phyloP scores from a whole-genome alignment of 2,113 vertebrate genomes.

The Etia nguti region DNA sequence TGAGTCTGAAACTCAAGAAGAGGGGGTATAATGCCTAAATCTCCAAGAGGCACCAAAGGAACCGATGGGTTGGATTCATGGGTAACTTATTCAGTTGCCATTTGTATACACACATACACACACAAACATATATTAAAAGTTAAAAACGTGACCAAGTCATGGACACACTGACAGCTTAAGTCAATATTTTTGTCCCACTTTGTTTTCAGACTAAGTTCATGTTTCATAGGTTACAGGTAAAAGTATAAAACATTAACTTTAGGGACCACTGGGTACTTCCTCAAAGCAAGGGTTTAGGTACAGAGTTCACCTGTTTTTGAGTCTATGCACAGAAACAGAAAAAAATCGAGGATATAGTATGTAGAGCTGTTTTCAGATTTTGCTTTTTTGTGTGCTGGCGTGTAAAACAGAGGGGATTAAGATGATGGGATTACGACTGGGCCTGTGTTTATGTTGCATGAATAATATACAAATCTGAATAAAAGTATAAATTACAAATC shows the following conservation, averaged over 20 bases:
- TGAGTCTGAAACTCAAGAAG: background rate
- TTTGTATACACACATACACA: background rate
- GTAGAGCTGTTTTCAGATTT: background rate
- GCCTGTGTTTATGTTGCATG: background rate
- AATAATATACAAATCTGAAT: background rate
- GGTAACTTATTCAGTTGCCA: constrained; percentile 8
- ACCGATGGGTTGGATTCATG: background rate
- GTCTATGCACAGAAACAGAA: background rate
- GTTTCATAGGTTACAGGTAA: constrained; percentile 17
- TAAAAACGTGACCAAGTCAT: constrained; percentile 3
- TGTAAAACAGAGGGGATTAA: background rate
- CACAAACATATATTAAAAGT: background rate
- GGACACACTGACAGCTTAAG: background rate
- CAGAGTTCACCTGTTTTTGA: background rate
- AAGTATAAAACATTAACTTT: constrained; percentile 14
- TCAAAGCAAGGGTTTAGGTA: background rate
- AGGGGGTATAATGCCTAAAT: background rate
- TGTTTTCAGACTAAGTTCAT: constrained; percentile 1
- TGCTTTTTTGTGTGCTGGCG: background rate
- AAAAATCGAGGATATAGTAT: background rate
- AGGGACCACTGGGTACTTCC: background rate
- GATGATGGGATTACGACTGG: background rate
- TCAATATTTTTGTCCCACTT: constrained; percentile 58
- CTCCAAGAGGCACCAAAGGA: background rate
- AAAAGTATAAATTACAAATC: background rate